Base-by-base conservation (phyloP, 2,113 vertebrate species). In the Anarrhichthys ocellatus region DNA sequence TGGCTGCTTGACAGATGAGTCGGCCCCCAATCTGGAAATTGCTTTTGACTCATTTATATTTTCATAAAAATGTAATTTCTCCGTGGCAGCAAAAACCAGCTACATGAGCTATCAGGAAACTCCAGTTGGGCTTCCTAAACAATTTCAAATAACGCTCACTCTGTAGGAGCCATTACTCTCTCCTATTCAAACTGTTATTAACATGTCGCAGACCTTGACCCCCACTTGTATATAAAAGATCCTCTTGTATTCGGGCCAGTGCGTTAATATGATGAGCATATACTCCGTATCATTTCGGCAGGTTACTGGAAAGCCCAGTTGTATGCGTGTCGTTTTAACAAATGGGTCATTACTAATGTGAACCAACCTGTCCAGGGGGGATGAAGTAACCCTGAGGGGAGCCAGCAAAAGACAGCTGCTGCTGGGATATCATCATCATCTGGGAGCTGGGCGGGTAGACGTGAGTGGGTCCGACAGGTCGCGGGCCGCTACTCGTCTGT, bases 401-500 rank as follows among this genome's bases (percentile, higher is more conserved):
- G 87, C 96, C 92, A 88, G 96, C 83, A 73, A 98, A 98, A 84
- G 96, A 95, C 84, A 98, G 95, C 84, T 91, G 93, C 95, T 97
- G 98, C 92, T 97, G 97, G 82, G 97, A 96, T 90, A 99, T 98
- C 97, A 99, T 98, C 96, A 99, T 98, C 96, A 94, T 97, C 96
- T 97, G 98, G 90, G 98, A 98, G 93, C 94, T 94, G 61, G 96
- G 86, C 29, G 94, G 96, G 95, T 99, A 99, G 86, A 99, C 97
- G 86, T 99, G 98, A 76, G 97, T 73, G 85, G 97, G 95, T 69
- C 95, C 96, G 85, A 97, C 97, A 46, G 97, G 92, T 85, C 97
- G 96, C 73, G 97, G 95, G 54, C 96, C 95, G 52, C 95, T 96
- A 94, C 94, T 96, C 73, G 95, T 94, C 92, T 95, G 96, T 85